A percentile compares a stretch with the other conserved stretches of the same genome.
These are phyloP conservation scores for Cryptotermes secundus DNA, from an alignment of 1,140 invertebrate genomes.

Conservation along the genomic window DNA sequence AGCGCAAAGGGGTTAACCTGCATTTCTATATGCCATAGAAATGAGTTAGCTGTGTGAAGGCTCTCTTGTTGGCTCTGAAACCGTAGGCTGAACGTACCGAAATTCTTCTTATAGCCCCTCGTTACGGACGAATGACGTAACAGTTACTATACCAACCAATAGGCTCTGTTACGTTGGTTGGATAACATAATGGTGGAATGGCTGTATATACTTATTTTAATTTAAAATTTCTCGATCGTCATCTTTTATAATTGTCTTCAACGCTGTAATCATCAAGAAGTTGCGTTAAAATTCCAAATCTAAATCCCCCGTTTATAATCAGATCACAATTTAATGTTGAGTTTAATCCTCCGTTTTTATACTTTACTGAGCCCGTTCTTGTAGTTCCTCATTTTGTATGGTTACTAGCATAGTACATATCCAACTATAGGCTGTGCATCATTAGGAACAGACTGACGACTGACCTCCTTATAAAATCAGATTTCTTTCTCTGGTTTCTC, in stretches of 20 bases:
- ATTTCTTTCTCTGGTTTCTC: no score
- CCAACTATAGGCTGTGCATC: no score
- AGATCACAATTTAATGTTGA: no score
- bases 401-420: no score
- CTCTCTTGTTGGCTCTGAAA: background rate
- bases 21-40: background rate
- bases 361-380: no score
- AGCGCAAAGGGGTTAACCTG: background rate
- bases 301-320: background rate
- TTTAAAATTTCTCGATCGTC: background rate
- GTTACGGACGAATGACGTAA: no score
- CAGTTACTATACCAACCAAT: no score
- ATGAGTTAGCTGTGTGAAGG: background rate
- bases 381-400: no score
- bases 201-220: background rate
- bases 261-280: background rate
- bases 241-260: slow-evolving; percentile 2
- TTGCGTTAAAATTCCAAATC: background rate
- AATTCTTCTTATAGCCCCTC: background rate
- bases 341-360: no score
- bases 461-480: no score
- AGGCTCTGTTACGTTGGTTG: background rate
- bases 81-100: background rate
- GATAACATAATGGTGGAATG: background rate
- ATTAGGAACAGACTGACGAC: no score